Evolutionary conservation across 2,888 invertebrate species (phyloP).

Genomic region (Bembecia ichneumoniformis): DNA sequence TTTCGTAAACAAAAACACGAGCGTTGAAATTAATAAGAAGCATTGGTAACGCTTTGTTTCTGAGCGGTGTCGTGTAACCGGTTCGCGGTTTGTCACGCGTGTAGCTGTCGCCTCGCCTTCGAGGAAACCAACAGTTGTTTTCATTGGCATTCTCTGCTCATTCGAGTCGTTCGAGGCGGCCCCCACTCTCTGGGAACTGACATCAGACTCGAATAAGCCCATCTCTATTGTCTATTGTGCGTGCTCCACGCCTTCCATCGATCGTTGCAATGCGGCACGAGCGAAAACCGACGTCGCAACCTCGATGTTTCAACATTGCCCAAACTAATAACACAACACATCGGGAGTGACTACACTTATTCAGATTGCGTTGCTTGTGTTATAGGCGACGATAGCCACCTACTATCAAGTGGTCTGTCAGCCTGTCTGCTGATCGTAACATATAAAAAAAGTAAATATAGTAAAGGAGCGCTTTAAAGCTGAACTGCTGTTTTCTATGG

Average conservation of each 20-base stretch:
- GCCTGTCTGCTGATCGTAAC: no score
- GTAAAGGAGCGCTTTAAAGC: no score
- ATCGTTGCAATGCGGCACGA: slow-evolving; percentile 24
- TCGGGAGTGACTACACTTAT: not conserved
- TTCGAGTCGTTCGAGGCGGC: slow-evolving; percentile 25
- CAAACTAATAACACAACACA: slow-evolving; percentile 25
- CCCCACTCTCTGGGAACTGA: slow-evolving; percentile 29
- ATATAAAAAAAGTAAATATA: no score
- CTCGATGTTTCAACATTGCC: slow-evolving; percentile 36
- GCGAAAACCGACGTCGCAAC: slow-evolving; percentile 25
- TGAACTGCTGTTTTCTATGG: no score
- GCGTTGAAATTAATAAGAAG: slow-evolving; percentile 46
- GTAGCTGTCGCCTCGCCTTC: slow-evolving; percentile 50
- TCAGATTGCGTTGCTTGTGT: no score
- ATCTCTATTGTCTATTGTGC: slow-evolving; percentile 41
- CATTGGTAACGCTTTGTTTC: slow-evolving; percentile 54
- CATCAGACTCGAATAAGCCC: slow-evolving; percentile 21
- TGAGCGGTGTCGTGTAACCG: slow-evolving; percentile 56
- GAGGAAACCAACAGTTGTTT: slow-evolving; percentile 64
- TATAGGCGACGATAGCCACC: no score
- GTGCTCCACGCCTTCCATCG: slow-evolving; percentile 19
- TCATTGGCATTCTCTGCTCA: slow-evolving; percentile 59
- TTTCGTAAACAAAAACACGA: slow-evolving; percentile 30
- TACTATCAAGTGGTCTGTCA: no score
- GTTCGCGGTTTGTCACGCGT: slow-evolving; percentile 55